A percentile compares a stretch with the other conserved stretches of the same genome.
phyloP scores from a whole-genome alignment of 1,140 invertebrate species.

The Cydia fagiglandana region DNA sequence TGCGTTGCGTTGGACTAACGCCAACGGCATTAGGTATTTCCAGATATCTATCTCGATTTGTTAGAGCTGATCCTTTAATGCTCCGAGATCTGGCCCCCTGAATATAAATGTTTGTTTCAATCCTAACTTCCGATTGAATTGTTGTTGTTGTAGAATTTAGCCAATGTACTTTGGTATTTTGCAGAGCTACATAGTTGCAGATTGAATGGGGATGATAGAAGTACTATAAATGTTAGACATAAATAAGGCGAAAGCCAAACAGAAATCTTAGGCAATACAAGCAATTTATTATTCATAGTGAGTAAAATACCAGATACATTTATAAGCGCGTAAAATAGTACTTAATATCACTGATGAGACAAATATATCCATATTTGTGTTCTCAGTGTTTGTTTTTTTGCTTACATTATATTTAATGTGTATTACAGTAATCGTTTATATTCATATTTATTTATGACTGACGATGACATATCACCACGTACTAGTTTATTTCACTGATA shows the following conservation, averaged over 20 bases:
- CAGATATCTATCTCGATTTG: conserved; percentile 47
- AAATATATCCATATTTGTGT: too few relatives aligned
- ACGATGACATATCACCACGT: background rate
- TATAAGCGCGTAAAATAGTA: too few relatives aligned
- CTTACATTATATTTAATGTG: too few relatives aligned
- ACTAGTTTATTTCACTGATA: background rate
- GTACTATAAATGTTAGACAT: background rate
- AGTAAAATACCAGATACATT: too few relatives aligned
- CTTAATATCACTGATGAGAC: too few relatives aligned
- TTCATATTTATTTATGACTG: background rate
- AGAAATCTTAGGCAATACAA: too few relatives aligned
- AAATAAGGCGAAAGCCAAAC: too few relatives aligned
- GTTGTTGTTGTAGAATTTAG: conserved; percentile 17
- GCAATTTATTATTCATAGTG: too few relatives aligned
- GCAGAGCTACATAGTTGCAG: background rate
- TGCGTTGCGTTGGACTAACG: conserved; percentile 64
- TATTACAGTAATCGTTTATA: background rate
- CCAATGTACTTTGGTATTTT: conserved; percentile 1
- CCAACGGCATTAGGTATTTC: conserved; percentile 56
- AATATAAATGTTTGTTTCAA: conserved; percentile 26
- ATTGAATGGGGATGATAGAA: background rate
- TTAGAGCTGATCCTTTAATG: conserved; percentile 41
- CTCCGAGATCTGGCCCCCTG: conserved; percentile 27
- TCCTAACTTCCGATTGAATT: conserved; percentile 30
- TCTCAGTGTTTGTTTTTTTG: too few relatives aligned